Evolutionary conservation across 1,140 invertebrate genomes (phyloP), one percentile per base, ranked within the genome.

Genomic region (Delia radicum): DNA sequence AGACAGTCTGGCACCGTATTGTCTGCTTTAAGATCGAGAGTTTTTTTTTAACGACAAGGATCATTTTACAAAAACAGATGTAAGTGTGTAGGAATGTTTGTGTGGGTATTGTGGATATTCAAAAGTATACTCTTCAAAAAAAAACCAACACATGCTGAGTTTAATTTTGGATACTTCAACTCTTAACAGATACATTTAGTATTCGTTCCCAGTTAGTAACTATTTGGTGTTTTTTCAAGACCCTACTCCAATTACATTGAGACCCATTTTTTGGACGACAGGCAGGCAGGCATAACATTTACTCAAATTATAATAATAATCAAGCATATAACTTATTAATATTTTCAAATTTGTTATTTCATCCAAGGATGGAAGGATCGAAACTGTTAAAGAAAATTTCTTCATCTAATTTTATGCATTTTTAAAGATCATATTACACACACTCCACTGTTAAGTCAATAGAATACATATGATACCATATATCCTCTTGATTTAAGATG

Each of bases 361-460:
- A 21, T 55, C 8, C 24, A 7, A 55, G 24, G 48, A n/a, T 55
- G 48, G 37, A 10, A 15, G 37, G 10, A 10, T 15, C 61, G 15
- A 28, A 63, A 27, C 6, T 74, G 2, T 27, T 55, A 13, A 61
- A 18, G 3, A 21, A n/a, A 24, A 29, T 48, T 31, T 61, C 15
- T 74, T 27, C 42, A 74, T 31, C 8, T 13, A 24, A 67, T 75
- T 71, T 75, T 31, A 75, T 65, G 65, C 42, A 75, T 75, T 75
- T n/a, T 55, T 55, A 21, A 55, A 55, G 48, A 55, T 55, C 48
- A 55, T 55, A 21, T 55, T 55, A 55, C 48, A 55, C 5, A 55
- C 6, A 55, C 21, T 3, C 18, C 18, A 24, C 48, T 6, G 18
- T 18, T 55, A 55, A 21, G n/a, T n/a, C n/a, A 55, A 4, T 55